Evolutionary conservation across 2,888 invertebrate species (phyloP).

Genomic region (Ellobium chinense): DNA sequence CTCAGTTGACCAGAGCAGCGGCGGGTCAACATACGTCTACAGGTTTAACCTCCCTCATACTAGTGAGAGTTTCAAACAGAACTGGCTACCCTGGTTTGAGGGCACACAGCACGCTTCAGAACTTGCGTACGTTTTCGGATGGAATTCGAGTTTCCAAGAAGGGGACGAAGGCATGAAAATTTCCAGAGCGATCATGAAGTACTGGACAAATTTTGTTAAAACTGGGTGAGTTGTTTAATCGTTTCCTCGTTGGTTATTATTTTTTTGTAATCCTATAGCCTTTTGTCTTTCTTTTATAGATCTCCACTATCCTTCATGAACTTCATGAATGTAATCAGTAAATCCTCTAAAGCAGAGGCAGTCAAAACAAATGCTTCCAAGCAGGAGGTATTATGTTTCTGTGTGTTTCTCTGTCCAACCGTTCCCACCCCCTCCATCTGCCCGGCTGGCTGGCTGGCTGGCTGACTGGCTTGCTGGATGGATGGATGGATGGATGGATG

Average conservation of each 20-base stretch:
- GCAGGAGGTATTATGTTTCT: no score
- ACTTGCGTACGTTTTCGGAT: neutral
- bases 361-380: no score
- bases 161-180: neutral
- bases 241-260: no score
- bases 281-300: neutral
- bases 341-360: no score
- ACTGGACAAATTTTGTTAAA: slow-evolving; percentile 36
- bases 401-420: no score
- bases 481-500: no score
- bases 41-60: slow-evolving; percentile 5
- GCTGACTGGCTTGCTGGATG: no score
- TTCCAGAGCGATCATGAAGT: neutral
- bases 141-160: neutral
- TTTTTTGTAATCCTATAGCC: no score
- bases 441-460: no score
- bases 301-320: neutral
- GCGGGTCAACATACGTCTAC: neutral
- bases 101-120: slow-evolving; percentile 22
- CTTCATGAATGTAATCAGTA: neutral
- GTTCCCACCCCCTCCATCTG: no score
- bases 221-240: slow-evolving; percentile 30
- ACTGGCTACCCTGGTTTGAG: neutral
- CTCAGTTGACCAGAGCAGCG: neutral
- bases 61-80: neutral